These are phyloP conservation scores for Epinotia ramella DNA, from an alignment of 2,888 invertebrate genomes.

Conservation along the genomic window DNA sequence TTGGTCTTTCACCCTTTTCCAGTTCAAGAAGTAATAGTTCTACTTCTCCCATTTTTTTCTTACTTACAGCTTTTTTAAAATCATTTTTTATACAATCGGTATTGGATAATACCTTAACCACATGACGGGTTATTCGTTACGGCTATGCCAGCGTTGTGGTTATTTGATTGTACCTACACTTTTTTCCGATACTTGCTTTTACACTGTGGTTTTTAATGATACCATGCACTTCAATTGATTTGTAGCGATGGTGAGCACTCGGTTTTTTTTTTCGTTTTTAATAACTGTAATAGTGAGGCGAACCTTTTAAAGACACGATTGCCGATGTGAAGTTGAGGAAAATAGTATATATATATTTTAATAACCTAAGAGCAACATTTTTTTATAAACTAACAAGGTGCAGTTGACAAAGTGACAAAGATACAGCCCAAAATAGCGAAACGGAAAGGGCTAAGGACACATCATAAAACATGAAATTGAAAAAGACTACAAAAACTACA, in stretches of 20 bases:
- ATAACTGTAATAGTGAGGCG: constrained; percentile 29
- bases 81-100: constrained; percentile 39
- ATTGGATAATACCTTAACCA: constrained; percentile 51
- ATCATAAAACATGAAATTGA: constrained; percentile 31
- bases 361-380: no score
- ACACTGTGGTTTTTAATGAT: constrained; percentile 46
- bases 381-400: background rate
- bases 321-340: background rate
- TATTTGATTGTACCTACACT: constrained; percentile 46
- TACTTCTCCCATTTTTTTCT: background rate
- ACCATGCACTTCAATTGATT: constrained; percentile 41
- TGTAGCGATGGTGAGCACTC: constrained; percentile 27
- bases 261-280: constrained; percentile 7
- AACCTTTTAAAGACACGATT: background rate
- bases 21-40: background rate
- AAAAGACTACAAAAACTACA: constrained; percentile 47
- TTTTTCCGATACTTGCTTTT: constrained; percentile 47
- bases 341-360: background rate
- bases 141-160: constrained; percentile 57
- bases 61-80: background rate
- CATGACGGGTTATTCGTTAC: constrained; percentile 59
- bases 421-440: constrained; percentile 3
- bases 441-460: constrained; percentile 17
- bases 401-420: background rate
- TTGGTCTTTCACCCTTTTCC: background rate